These are phyloP conservation scores for Armadillidium nasatum DNA, from an alignment of 1,140 invertebrate genomes.

Conservation along the genomic window DNA sequence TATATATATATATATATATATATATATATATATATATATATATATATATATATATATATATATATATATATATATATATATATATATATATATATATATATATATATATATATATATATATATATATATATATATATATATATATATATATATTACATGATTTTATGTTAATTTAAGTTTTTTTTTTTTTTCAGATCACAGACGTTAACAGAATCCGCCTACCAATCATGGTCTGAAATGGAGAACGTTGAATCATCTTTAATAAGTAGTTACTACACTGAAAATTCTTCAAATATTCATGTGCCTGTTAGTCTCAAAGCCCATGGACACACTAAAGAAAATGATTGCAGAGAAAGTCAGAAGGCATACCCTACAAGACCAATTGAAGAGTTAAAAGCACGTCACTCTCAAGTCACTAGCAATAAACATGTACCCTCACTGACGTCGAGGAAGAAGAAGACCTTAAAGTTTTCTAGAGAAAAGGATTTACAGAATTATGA, in stretches of 20 bases:
- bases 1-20: too few species aligned
- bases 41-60: too few species aligned
- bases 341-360: not conserved
- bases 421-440: not conserved
- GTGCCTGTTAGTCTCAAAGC: too few species aligned
- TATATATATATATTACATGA: too few species aligned
- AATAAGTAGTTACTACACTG: not conserved
- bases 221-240: not conserved
- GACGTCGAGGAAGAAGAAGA: not conserved
- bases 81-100: too few species aligned
- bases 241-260: not conserved
- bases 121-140: too few species aligned
- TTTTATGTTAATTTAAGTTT: too few species aligned
- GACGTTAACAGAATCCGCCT: not conserved
- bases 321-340: not conserved
- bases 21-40: too few species aligned
- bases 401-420: not conserved
- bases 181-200: not conserved
- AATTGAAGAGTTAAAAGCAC: not conserved
- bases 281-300: too few species aligned
- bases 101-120: too few species aligned
- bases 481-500: not conserved
- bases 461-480: not conserved
- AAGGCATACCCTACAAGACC: not conserved
- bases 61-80: too few species aligned